Evolutionary conservation across 2,113 vertebrate species (phyloP), one percentile per base, ranked within the genome.

Genomic region (Percopsis transmontana): DNA sequence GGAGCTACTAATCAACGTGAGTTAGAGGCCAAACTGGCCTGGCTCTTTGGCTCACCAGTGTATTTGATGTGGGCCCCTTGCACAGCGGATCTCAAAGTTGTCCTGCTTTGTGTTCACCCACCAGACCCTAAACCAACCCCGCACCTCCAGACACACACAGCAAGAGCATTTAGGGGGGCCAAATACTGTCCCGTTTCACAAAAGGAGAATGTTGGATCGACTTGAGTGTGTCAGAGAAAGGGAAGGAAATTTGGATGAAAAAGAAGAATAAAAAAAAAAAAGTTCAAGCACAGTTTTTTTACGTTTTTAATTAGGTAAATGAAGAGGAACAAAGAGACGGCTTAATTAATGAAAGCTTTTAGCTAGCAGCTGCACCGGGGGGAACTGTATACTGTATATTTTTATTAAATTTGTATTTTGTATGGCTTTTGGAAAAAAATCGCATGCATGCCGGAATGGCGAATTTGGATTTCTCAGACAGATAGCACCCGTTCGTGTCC

Each of bases 301-400:
- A n/a, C n/a, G n/a, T 45, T 51, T 77, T 81, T 81, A 82, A 89
- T 89, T 83, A 83, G 81, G 83, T 85, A 88, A 88, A 83, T 74
- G 78, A 85, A 90, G 85, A 88, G 77, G 77, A 78, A 83, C 81
- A 59, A 77, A 44, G 87, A 84, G 83, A 83, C 84, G 82, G 87
- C 83, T 87, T 91, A 87, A 86, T 87, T 82, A 88, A 86, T 67
- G 83, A 88, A 88, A 85, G 86, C 86, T 81, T 89, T 89, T 82
- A 90, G 92, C 89, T 87, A 90, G 90, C 87, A 87, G 89, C 91
- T 87, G 88, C 75, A 63, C 72, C 40, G 83, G 81, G 89, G 81
- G 88, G 89, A 87, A 87, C 79, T 81, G 75, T 86, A 80, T 45
- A 62, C 48, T 42, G 63, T 72, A 58, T 55, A 41, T 7, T 51